Percentiles rank a stretch among this genome's conserved stretches.
Evolutionary conservation across 2,888 invertebrate species (phyloP).

Genomic region (Nomada fucata): DNA sequence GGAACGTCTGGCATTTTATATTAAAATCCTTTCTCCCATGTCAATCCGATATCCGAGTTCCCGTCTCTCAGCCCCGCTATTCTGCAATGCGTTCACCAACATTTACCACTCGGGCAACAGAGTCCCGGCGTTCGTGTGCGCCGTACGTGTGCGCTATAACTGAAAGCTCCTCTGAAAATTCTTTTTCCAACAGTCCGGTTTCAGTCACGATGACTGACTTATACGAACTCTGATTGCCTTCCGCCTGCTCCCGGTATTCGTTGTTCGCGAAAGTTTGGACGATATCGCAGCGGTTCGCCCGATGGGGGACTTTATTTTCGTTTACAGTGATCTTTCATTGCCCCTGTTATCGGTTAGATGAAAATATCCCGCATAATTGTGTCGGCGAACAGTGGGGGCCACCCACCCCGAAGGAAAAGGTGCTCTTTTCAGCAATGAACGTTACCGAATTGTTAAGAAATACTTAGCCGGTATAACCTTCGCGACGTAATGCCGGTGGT

Average conservation of each 20-base stretch:
- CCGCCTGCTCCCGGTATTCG: no score
- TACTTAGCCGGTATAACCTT: no score
- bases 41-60: constrained; percentile 48
- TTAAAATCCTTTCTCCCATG: constrained; percentile 76
- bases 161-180: constrained; percentile 45
- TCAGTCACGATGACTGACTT: constrained; percentile 24
- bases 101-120: constrained; percentile 25
- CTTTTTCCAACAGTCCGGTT: not conserved
- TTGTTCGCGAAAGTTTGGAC: no score
- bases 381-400: no score
- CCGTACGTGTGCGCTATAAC: constrained; percentile 13
- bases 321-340: no score
- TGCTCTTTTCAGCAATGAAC: no score
- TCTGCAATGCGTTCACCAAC: constrained; percentile 42
- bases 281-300: not conserved
- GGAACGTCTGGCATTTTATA: constrained; percentile 78
- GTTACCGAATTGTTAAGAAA: no score
- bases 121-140: not conserved
- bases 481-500: no score
- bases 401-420: no score
- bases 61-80: constrained; percentile 14
- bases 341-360: no score
- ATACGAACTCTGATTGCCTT: no score
- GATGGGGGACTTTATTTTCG: not conserved
- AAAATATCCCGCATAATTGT: no score